Base-by-base conservation (phyloP, 2,888 invertebrate species). In the Noctua janthina region DNA sequence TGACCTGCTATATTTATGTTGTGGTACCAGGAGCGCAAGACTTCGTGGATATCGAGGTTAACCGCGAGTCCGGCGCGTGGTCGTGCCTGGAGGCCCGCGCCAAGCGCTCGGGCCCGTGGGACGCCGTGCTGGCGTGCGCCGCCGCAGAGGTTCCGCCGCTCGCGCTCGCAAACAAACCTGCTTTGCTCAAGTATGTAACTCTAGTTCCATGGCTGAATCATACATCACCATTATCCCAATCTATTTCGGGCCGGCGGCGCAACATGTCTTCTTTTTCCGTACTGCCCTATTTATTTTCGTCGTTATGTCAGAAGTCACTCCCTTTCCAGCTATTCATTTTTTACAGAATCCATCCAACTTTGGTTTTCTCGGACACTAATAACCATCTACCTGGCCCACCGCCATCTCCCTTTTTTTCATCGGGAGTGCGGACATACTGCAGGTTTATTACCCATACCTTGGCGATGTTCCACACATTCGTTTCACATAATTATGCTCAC, bases 51-150 rank as follows among this genome's bases (percentile, higher is more conserved):
- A 84, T 91, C 71, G 91, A 91, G 6, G 87, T 90, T 0, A 80
- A 74, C 20, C 91, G 90, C 56, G 83, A 86, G 59, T 43, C 88
- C 3, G 87, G 92, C 6, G 91, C 93, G 68, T 95, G 95, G 95
- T 70, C 82, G 35, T 79, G 90, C n/a, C 84, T 96, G 66, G 95
- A 95, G 88, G 86, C 86, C 70, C 85, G 87, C 35, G 95, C 94
- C 51, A 83, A 86, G 3, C 91, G 92, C 75, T 51, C 87, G 23
- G 96, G 96, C 0, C 96, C 94, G 35, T 96, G 96, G 95, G 96
- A 96, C 94, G 94, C 92, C 74, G 93, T 94, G 77, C 79, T 96
- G 67, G 92, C 93, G 35, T 95, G 96, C 87, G 79, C 88, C n/a
- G 92, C 93, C 7, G 91, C 93, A 0, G 90, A 87, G 15, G 79